These are phyloP conservation scores for Aspidoscelis tigris DNA, from an alignment of 2,113 vertebrate genomes.

Conservation along the genomic window DNA sequence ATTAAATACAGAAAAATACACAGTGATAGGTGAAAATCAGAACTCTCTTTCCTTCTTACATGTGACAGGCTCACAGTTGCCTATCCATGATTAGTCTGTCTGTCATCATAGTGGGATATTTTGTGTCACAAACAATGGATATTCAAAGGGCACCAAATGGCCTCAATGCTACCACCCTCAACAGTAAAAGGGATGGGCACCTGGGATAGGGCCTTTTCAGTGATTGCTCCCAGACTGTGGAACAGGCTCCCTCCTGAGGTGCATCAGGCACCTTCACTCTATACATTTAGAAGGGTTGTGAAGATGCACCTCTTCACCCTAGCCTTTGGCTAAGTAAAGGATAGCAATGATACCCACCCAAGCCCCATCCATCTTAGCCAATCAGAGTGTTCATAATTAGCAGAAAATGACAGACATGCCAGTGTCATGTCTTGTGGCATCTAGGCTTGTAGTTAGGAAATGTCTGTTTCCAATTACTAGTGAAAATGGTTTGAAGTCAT, in stretches of 20 bases:
- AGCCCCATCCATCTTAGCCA: too few relatives aligned
- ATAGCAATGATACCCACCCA: too few relatives aligned
- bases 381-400: too few relatives aligned
- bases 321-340: too few relatives aligned
- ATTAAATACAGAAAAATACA: slow-evolving; percentile 52
- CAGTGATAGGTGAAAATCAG: slow-evolving; percentile 36
- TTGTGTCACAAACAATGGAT: slow-evolving; percentile 39
- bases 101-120: slow-evolving; percentile 30
- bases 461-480: background rate
- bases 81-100: slow-evolving; percentile 36
- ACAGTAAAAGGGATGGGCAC: too few relatives aligned
- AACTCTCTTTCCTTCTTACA: slow-evolving; percentile 30
- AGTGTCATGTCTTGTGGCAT: background rate
- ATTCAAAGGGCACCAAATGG: slow-evolving; percentile 47
- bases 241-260: too few relatives aligned
- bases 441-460: background rate
- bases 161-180: background rate
- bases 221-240: too few relatives aligned
- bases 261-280: too few relatives aligned
- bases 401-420: background rate
- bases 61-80: slow-evolving; percentile 23
- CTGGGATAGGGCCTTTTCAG: too few relatives aligned
- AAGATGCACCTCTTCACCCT: background rate
- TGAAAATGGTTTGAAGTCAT: background rate
- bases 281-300: too few relatives aligned